Base-by-base conservation (phyloP, 2,888 invertebrate genomes). In the Epistrophella euchroma region DNA sequence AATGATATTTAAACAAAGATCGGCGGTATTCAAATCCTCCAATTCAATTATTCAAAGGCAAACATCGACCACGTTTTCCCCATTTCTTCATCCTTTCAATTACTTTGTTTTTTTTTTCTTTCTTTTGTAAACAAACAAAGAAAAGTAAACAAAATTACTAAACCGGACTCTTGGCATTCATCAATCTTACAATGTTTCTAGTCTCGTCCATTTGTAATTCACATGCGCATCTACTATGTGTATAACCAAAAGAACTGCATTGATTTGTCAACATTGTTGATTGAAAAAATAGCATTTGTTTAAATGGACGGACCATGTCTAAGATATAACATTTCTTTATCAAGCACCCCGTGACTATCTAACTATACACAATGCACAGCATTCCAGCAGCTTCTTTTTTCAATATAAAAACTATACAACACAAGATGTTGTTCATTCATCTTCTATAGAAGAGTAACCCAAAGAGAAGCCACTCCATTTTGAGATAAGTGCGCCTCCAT, bases 191-290 rank as follows among this genome's bases (percentile, higher is more conserved):
- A 22, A n/a, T 28, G 25, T 25, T 45, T 15, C 11, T 60, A 25
- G 25, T 25, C 35, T 43, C n/a, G 4, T 25, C 13, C 2, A n/a
- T 43, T 62, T n/a, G 47, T 47, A 22, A 66, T 66, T 47, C 66
- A 66, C 66, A 66, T 47, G 47, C 47, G 9, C 4, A 32, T 19
- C 47, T 17, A n/a, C n/a, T n/a, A n/a, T n/a, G n/a, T n/a, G 1
- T 15, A 7, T 10, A 43, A 43, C 25, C 5, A 25, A 28, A 25
- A 62, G n/a, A 32, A 47, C 47, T 19, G 19, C 66, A 66, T 66
- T 66, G 19, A 66, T 66, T 66, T 66, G 66, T 66, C 47, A 66
- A 47, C 47, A 66, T 10, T 64, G 45, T 17, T 28, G 32, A 17
- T 64, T 17, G 32, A 64, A 64, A 37, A 32, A 45, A 45, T 19